Percentiles rank a stretch among this genome's conserved stretches.
These are phyloP conservation scores for Temnothorax ravouxi DNA, from an alignment of 2,888 invertebrate species.

Conservation along the genomic window DNA sequence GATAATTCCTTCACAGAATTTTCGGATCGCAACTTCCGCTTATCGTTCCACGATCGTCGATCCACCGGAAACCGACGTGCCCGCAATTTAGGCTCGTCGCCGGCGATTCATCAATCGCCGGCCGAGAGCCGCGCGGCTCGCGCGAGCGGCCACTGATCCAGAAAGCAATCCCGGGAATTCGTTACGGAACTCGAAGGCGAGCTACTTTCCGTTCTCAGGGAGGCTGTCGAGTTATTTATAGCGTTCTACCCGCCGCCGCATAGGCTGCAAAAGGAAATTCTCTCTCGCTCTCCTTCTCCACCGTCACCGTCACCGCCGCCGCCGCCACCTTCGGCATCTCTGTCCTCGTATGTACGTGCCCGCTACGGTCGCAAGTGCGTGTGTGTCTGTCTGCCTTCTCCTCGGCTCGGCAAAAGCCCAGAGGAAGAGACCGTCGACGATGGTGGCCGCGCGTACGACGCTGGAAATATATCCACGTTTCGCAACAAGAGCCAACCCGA, in stretches of 20 bases:
- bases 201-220: conserved; percentile 85
- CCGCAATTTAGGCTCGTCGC: conserved; percentile 30
- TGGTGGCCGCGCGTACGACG: conserved; percentile 47
- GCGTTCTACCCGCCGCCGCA: conserved; percentile 70
- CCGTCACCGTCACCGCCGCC: neutral
- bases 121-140: conserved; percentile 46
- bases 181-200: conserved; percentile 85
- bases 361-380: conserved; percentile 6
- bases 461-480: conserved; percentile 49
- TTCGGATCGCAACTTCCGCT: neutral
- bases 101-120: conserved; percentile 58
- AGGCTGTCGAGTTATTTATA: conserved; percentile 84
- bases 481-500: conserved; percentile 11
- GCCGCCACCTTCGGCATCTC: conserved; percentile 46
- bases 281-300: conserved; percentile 66
- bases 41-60: neutral
- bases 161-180: conserved; percentile 83
- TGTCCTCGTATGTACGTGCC: conserved; percentile 20
- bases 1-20: neutral
- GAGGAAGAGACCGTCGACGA: conserved; percentile 43
- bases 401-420: conserved; percentile 14
- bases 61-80: neutral
- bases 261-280: conserved; percentile 81
- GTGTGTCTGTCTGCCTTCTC: conserved; percentile 15
- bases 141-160: conserved; percentile 75